Percentiles rank a stretch among this genome's conserved stretches.
phyloP scores from a whole-genome alignment of 2,888 invertebrate species.

The Eristalinus aeneus region DNA sequence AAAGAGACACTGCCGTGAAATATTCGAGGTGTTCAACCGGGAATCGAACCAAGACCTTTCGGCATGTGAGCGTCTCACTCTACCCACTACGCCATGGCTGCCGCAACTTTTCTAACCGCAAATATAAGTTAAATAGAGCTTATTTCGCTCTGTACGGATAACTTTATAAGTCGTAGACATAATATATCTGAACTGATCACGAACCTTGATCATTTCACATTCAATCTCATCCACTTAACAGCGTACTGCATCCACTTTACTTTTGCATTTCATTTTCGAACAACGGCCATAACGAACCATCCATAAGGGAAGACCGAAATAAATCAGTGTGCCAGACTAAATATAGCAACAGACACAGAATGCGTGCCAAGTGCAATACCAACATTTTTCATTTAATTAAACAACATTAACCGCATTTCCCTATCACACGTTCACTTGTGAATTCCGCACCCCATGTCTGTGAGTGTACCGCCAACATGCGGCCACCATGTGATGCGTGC shows the following conservation, averaged over 20 bases:
- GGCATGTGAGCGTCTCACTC: too few species aligned
- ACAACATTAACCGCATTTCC: slow-evolving; percentile 48
- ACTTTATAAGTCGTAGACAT: too few species aligned
- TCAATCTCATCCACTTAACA: background rate
- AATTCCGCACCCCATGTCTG: slow-evolving; percentile 44
- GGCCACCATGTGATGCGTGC: slow-evolving; percentile 67
- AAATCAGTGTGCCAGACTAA: slow-evolving; percentile 22
- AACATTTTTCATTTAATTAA: slow-evolving; percentile 52
- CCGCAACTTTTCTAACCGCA: too few species aligned
- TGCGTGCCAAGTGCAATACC: slow-evolving; percentile 73
- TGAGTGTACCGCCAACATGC: slow-evolving; percentile 42
- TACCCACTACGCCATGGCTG: too few species aligned
- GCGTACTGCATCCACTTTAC: background rate
- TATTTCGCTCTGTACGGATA: too few species aligned
- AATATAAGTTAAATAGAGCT: too few species aligned
- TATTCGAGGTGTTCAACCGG: too few species aligned
- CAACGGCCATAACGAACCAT: slow-evolving; percentile 20
- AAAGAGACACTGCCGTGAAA: too few species aligned
- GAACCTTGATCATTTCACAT: background rate
- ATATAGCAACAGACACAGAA: slow-evolving; percentile 56
- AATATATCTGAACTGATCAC: too few species aligned
- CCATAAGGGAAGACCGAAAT: slow-evolving; percentile 33
- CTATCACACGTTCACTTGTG: slow-evolving; percentile 16
- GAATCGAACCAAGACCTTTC: too few species aligned
- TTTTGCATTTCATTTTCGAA: slow-evolving; percentile 9